phyloP scores from a whole-genome alignment of 2,113 vertebrate genomes.

The Anser brachyrhynchus region DNA sequence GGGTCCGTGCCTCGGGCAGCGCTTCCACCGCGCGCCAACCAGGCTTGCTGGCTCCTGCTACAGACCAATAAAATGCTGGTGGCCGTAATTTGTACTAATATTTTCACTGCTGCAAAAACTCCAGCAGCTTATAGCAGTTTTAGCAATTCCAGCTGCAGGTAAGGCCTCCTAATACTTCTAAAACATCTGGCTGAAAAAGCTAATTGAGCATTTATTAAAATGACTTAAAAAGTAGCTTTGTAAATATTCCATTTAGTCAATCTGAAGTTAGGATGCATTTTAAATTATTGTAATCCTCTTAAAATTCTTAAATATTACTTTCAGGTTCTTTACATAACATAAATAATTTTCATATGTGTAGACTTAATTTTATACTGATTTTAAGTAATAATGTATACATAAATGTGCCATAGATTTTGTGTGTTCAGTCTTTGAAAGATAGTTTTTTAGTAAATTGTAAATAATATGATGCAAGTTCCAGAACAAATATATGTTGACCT shows the following conservation, averaged over 20 bases:
- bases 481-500: slow-evolving; percentile 60
- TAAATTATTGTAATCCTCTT: slow-evolving; percentile 66
- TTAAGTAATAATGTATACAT: slow-evolving; percentile 66
- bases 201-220: slow-evolving; percentile 20
- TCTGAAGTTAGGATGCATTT: slow-evolving; percentile 39
- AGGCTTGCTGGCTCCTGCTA: neutral
- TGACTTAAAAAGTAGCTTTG: slow-evolving; percentile 44
- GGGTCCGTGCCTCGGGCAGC: neutral
- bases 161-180: neutral
- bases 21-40: neutral
- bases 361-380: slow-evolving; percentile 71
- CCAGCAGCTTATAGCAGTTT: neutral
- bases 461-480: slow-evolving; percentile 72
- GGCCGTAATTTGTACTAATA: neutral
- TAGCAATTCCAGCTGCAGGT: neutral
- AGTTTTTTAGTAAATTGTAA: slow-evolving; percentile 78
- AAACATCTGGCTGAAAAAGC: slow-evolving; percentile 11
- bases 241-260: slow-evolving; percentile 59
- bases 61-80: neutral
- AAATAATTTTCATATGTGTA: slow-evolving; percentile 53
- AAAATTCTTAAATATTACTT: slow-evolving; percentile 55
- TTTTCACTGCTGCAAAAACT: neutral
- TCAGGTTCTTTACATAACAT: slow-evolving; percentile 43
- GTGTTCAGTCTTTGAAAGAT: slow-evolving; percentile 64
- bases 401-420: slow-evolving; percentile 77